Evolutionary conservation across 2,113 vertebrate species (phyloP).

Genomic region (Pardalotus punctatus): DNA sequence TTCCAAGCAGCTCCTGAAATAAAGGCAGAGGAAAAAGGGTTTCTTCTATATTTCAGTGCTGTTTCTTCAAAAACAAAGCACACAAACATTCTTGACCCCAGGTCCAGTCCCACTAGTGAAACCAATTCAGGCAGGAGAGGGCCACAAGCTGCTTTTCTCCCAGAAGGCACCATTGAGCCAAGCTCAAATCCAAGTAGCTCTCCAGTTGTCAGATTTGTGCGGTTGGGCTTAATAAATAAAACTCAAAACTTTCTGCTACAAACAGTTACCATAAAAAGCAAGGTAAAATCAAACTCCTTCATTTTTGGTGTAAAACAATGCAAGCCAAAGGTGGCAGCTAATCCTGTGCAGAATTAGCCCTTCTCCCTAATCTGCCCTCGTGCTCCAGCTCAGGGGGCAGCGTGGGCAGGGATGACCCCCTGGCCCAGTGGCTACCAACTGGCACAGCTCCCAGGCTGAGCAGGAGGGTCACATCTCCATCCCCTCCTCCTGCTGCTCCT

Average conservation of each 20-base stretch:
- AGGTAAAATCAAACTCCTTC: neutral
- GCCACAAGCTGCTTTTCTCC: neutral
- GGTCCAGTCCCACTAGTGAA: neutral
- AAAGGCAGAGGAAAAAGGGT: neutral
- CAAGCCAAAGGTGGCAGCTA: rapidly evolving
- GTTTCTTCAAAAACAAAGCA: neutral
- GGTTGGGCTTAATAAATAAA: neutral
- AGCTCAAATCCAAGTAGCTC: neutral
- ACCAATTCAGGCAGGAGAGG: neutral
- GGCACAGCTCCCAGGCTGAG: neutral
- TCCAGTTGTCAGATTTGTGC: neutral
- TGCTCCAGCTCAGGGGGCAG: too few species aligned
- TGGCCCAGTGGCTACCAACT: neutral
- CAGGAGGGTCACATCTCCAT: neutral
- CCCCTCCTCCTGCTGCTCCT: neutral
- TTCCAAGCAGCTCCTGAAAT: neutral
- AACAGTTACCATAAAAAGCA: neutral
- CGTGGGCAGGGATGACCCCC: rapidly evolving
- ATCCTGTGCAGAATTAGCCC: neutral
- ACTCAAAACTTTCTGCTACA: neutral
- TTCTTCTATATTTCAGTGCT: neutral
- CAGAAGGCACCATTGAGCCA: neutral
- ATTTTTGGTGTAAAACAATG: neutral
- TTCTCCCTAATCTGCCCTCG: neutral
- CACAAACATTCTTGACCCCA: neutral